A percentile compares a stretch with the other conserved stretches of the same genome.
Evolutionary conservation across 2,113 vertebrate genomes (phyloP).

Genomic region (Gallinago undulata): DNA sequence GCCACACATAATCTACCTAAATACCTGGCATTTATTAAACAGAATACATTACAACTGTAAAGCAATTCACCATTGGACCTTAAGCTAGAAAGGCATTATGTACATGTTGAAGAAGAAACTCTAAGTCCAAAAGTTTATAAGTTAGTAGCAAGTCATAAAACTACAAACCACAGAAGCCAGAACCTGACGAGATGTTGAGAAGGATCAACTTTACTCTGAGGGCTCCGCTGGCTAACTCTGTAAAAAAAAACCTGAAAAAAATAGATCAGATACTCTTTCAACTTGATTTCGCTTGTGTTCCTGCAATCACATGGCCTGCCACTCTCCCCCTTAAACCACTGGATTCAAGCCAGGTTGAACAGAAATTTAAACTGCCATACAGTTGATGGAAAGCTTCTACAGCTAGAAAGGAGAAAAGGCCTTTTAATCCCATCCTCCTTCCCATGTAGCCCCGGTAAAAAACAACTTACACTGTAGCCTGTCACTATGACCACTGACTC

Average conservation of each 20-base stretch:
- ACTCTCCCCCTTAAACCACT: not conserved
- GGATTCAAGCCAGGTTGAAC: not conserved
- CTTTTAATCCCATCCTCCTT: not conserved
- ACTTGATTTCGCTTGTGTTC: not conserved
- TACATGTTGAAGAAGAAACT: not conserved
- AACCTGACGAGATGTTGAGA: not conserved
- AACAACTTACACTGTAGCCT: fast-evolving
- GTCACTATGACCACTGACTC: not conserved
- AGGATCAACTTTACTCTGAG: not conserved
- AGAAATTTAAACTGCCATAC: not conserved
- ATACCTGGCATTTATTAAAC: not conserved
- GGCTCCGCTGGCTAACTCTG: not conserved
- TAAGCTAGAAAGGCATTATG: not conserved
- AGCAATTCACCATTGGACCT: not conserved
- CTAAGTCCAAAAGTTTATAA: not conserved
- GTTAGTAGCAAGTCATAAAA: not conserved
- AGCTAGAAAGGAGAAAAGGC: not conserved
- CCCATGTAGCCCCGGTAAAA: not conserved
- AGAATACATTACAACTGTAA: not conserved
- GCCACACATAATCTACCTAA: not conserved
- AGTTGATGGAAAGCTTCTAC: not conserved
- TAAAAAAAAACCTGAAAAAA: not conserved
- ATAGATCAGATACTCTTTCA: not conserved
- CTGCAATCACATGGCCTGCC: not conserved
- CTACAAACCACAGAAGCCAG: not conserved